Conservation (phyloP, 2,888 invertebrate species). For the Spilosoma lubricipeda region DNA sequence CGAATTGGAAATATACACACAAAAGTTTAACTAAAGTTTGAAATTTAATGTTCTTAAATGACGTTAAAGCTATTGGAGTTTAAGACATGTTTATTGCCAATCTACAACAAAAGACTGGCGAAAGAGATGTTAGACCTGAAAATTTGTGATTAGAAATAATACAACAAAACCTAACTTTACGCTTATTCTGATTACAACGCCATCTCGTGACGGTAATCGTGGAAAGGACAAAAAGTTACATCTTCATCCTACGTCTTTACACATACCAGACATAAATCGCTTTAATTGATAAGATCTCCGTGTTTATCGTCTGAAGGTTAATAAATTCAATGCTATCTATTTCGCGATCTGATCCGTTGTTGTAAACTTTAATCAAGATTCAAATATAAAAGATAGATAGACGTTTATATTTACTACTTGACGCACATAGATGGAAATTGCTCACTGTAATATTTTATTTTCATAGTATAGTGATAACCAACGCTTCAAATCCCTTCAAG, state of each 20-base stretch:
- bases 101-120: no score
- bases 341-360: slow-evolving; percentile 39
- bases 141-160: not conserved
- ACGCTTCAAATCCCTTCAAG: not conserved
- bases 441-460: not conserved
- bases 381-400: slow-evolving; percentile 8
- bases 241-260: slow-evolving; percentile 45
- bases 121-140: no score
- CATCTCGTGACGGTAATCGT: slow-evolving; percentile 39
- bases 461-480: no score
- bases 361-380: slow-evolving; percentile 37
- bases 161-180: not conserved
- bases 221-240: slow-evolving; percentile 35
- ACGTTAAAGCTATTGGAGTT: no score
- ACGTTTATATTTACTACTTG: not conserved
- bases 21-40: no score
- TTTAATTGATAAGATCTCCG: slow-evolving; percentile 43
- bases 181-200: slow-evolving; percentile 37
- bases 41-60: no score
- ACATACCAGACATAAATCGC: slow-evolving; percentile 41
- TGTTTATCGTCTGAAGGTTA: slow-evolving; percentile 46
- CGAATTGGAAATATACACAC: no score
- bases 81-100: no score
- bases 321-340: slow-evolving; percentile 47
- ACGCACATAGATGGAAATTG: not conserved